Evolutionary conservation across 2,113 vertebrate species (phyloP).

Genomic region (Scopus umbretta): DNA sequence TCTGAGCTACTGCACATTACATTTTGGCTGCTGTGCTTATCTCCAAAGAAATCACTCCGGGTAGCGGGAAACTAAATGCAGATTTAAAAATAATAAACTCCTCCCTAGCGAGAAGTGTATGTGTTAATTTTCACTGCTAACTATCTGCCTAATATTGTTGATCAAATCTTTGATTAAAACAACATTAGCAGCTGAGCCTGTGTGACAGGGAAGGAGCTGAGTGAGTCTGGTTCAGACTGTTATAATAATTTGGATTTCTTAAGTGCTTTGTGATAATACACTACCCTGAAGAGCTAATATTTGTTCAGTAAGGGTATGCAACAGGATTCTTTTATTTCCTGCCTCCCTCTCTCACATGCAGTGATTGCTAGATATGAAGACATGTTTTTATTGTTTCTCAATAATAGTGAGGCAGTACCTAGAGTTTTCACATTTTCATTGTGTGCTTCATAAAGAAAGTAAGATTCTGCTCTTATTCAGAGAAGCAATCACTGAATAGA

Average conservation of each 20-base stretch:
- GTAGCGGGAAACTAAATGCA: background rate
- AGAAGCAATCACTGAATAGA: background rate
- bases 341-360: background rate
- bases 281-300: slow-evolving; percentile 35
- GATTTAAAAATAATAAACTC: slow-evolving; percentile 21
- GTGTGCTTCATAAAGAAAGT: slow-evolving; percentile 24
- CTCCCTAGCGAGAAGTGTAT: background rate
- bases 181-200: background rate
- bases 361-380: slow-evolving; percentile 11
- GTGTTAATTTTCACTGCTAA: slow-evolving; percentile 28
- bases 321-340: slow-evolving; percentile 44
- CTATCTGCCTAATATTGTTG: slow-evolving; percentile 22
- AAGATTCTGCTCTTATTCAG: background rate
- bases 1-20: background rate
- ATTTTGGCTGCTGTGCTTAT: background rate
- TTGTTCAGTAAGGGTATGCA: background rate
- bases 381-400: slow-evolving; percentile 50
- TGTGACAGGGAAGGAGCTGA: background rate
- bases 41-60: background rate
- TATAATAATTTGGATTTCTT: slow-evolving; percentile 7
- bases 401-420: background rate
- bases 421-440: slow-evolving; percentile 28
- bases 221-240: background rate
- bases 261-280: slow-evolving; percentile 30
- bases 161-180: slow-evolving; percentile 56